These are phyloP conservation scores for Scalopus aquaticus DNA, from an alignment of 2,113 vertebrate species.

Conservation along the genomic window DNA sequence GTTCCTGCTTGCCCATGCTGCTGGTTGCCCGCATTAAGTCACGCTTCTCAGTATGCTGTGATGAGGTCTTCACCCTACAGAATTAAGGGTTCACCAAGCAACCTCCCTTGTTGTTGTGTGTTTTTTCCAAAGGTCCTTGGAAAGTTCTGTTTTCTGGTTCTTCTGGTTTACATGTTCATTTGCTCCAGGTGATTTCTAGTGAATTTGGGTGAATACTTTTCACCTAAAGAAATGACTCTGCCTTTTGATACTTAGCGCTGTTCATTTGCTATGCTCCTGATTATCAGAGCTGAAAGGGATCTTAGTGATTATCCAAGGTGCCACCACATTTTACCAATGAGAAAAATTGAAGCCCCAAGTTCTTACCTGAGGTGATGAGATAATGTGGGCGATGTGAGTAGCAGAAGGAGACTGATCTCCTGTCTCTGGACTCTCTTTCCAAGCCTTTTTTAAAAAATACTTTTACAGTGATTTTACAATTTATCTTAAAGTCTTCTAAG, in stretches of 20 bases:
- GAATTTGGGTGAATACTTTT: background rate
- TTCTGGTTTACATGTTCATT: background rate
- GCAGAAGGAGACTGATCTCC: background rate
- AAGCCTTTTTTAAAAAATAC: background rate
- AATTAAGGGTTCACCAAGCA: background rate
- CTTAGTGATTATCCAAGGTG: background rate
- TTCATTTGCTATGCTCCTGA: background rate
- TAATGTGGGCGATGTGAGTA: too few relatives aligned
- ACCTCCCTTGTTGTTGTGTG: background rate
- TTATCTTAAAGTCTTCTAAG: background rate
- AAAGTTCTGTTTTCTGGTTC: background rate
- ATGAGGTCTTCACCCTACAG: background rate
- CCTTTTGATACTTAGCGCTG: background rate
- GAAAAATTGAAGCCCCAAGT: background rate
- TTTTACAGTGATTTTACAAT: background rate
- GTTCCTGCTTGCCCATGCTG: background rate
- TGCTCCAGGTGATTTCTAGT: background rate
- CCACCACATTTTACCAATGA: background rate
- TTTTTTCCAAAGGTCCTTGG: background rate
- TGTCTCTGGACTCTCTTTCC: background rate
- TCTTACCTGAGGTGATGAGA: background rate
- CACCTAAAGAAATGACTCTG: background rate
- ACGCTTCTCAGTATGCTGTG: accelerated
- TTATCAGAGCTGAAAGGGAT: background rate
- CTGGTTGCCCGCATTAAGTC: background rate